These are phyloP conservation scores for Brachyptera risi DNA, from an alignment of 2,888 invertebrate species.

Conservation along the genomic window DNA sequence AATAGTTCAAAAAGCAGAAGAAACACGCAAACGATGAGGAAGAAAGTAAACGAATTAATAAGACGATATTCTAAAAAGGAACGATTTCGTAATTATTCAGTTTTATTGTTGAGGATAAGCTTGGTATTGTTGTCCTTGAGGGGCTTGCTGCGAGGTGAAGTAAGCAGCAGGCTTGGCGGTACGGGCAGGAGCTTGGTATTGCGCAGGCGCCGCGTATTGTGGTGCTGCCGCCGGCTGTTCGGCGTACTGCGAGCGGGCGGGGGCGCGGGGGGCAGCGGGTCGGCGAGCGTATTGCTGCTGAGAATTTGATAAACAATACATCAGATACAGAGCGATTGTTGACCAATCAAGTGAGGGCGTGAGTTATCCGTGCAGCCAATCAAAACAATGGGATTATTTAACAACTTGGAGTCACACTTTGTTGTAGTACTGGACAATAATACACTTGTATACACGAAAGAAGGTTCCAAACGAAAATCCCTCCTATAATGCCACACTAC, in stretches of 20 bases:
- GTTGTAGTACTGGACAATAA: too few relatives aligned
- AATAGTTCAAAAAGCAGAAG: too few relatives aligned
- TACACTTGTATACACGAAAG: too few relatives aligned
- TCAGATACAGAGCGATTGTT: too few relatives aligned
- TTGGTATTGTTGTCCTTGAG: constrained; percentile 23
- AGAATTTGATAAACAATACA: too few relatives aligned
- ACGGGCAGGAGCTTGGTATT: constrained; percentile 34
- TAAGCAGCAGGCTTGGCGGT: constrained; percentile 14
- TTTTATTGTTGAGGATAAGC: not conserved
- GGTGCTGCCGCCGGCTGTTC: constrained; percentile 37
- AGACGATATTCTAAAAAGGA: too few relatives aligned
- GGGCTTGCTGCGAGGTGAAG: constrained; percentile 39
- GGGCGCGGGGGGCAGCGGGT: not conserved
- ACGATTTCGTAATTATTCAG: not conserved
- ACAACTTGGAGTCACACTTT: too few relatives aligned
- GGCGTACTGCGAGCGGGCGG: not conserved
- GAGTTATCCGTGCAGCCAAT: too few relatives aligned
- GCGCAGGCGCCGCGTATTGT: constrained; percentile 43
- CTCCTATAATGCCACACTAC: too few relatives aligned
- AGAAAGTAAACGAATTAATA: not conserved
- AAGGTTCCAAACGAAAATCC: too few relatives aligned
- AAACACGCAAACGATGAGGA: not conserved
- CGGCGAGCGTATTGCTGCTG: constrained; percentile 4
- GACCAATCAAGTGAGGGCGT: too few relatives aligned
- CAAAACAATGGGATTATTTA: too few relatives aligned